Conservation (phyloP, 2,113 vertebrate species). For the Ictidomys tridecemlineatus region DNA sequence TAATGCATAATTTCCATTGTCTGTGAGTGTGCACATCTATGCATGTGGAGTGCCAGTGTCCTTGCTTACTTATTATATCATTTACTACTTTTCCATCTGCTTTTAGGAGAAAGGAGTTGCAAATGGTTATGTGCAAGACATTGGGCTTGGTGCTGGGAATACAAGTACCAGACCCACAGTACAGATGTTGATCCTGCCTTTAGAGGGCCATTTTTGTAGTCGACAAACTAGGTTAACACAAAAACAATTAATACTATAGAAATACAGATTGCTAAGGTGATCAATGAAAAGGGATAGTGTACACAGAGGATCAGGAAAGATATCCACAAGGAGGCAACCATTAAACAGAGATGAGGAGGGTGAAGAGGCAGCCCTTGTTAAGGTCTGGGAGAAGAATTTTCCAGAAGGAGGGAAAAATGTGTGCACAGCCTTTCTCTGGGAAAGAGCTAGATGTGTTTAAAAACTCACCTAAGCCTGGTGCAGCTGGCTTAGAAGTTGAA, state of each 20-base stretch:
- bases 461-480: neutral
- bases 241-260: neutral
- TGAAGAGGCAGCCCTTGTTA: neutral
- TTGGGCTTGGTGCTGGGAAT: neutral
- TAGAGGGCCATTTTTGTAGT: neutral
- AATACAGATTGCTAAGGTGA: neutral
- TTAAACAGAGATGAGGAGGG: neutral
- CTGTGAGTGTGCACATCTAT: neutral
- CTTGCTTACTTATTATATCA: neutral
- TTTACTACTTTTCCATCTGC: neutral
- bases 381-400: neutral
- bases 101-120: neutral
- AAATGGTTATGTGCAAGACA: neutral
- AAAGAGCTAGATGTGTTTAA: neutral
- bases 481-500: neutral
- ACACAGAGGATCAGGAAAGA: neutral
- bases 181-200: neutral
- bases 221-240: neutral
- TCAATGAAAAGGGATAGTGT: neutral
- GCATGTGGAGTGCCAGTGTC: neutral
- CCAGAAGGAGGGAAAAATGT: neutral
- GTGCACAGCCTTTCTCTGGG: neutral
- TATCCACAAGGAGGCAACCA: too few relatives aligned
- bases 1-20: neutral
- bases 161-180: neutral